Evolutionary conservation across 2,113 vertebrate genomes (phyloP), one percentile per base, ranked within the genome.

Genomic region (Neodontobutis hainanensis): DNA sequence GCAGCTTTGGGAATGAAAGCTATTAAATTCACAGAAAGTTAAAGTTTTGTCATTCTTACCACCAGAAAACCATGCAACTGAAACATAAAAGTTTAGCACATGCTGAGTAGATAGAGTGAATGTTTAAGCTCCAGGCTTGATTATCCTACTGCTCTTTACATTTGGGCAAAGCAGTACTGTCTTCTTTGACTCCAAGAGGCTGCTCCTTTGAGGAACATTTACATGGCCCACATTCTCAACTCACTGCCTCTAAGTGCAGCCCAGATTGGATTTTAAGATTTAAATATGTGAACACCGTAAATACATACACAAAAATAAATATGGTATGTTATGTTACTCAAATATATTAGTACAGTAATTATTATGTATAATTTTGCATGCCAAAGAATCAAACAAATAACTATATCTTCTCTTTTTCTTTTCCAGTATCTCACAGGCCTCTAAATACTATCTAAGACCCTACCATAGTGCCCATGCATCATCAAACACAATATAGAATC

Each of bases 21-120:
- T 81, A 87, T 89, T 87, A 81, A 84, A 84, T 72, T 83, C 78
- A 61, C 70, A 55, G 58, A 78, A 82, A 79, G 58, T 60, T 44
- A 11, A 67, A 43, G 42, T 80, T 52, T 15, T 45, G 55, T 44
- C 57, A 61, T 74, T 57, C 59, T 63, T 67, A 65, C 73, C 66
- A 67, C 45, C 48, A 70, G 45, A 59, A 49, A 40, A 34, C 32
- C 34, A 40, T 10, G 44, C 6, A 15, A 0, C 0, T 47, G 49
- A 6, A 46, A 44, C 27, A 36, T 6, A 36, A 11, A 1, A 35
- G 32, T 44, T 11, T 6, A 60, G 11, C 0, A 12, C 59, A 65
- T 51, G 38, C 15, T 11, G 27, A 62, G 9, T 1, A 50, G 12
- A 61, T 5, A 19, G 9, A 19, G 38, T 11, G 42, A 15, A 11